Conservation (phyloP, 2,113 vertebrate genomes). For the Ariopsis seemanni region DNA sequence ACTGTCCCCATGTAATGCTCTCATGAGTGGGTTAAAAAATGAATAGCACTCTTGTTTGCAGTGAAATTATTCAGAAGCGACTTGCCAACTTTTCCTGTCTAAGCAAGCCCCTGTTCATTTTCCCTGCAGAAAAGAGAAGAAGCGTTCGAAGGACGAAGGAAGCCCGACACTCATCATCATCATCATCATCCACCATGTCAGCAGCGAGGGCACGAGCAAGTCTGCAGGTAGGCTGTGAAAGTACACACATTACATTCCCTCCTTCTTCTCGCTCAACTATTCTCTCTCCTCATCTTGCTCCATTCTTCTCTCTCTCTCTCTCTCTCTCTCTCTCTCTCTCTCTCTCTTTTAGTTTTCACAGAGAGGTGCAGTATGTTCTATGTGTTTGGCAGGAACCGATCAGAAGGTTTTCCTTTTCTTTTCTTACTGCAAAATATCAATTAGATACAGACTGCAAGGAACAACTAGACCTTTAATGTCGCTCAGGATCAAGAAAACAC, state of each 20-base stretch:
- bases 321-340: slow-evolving; percentile 25
- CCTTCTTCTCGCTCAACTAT: slow-evolving; percentile 16
- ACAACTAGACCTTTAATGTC: slow-evolving; percentile 36
- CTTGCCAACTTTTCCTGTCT: slow-evolving; percentile 36
- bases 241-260: not conserved
- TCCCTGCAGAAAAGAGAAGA: not conserved
- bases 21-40: slow-evolving; percentile 39
- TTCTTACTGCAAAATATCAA: slow-evolving; percentile 53
- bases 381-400: slow-evolving; percentile 47
- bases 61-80: slow-evolving; percentile 36
- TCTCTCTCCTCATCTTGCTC: not conserved
- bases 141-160: not conserved
- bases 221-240: slow-evolving; percentile 50
- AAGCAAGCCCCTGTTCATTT: not conserved
- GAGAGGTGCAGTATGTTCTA: slow-evolving; percentile 52
- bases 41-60: slow-evolving; percentile 58
- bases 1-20: slow-evolving; percentile 22
- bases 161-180: not conserved
- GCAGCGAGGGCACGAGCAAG: slow-evolving; percentile 39
- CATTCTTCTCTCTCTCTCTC: slow-evolving; percentile 1
- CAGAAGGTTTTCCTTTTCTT: slow-evolving; percentile 24
- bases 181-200: slow-evolving; percentile 39
- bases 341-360: slow-evolving; percentile 40
- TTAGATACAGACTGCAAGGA: slow-evolving; percentile 52
- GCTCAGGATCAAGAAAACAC: slow-evolving; percentile 44